A percentile compares a stretch with the other conserved stretches of the same genome.
These are phyloP conservation scores for Drosophila conformis DNA, from an alignment of 2,888 invertebrate species.

Conservation along the genomic window DNA sequence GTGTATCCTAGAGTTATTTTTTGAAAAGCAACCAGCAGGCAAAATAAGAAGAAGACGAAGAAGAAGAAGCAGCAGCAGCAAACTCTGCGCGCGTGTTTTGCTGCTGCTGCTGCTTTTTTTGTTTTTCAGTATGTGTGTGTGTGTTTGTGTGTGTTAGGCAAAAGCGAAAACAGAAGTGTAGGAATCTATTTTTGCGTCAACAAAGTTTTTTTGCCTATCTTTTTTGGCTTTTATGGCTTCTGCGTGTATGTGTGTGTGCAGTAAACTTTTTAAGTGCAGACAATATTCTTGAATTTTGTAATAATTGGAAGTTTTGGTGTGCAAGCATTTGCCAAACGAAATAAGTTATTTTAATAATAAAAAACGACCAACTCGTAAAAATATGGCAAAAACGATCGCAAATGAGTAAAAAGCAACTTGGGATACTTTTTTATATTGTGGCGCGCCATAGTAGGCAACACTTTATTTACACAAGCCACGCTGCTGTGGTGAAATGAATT, in stretches of 20 bases:
- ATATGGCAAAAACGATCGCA: not conserved
- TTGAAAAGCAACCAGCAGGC: slow-evolving; percentile 66
- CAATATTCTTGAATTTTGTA: slow-evolving; percentile 50
- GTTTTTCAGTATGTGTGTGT: not conserved
- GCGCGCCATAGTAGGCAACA: slow-evolving; percentile 18
- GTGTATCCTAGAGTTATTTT: slow-evolving; percentile 79
- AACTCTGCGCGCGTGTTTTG: slow-evolving; percentile 56
- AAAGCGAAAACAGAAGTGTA: slow-evolving; percentile 46
- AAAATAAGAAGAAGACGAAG: slow-evolving; percentile 35
- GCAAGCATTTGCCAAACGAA: slow-evolving; percentile 24
- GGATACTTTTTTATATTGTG: slow-evolving; percentile 5
- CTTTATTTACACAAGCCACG: not conserved
- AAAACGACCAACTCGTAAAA: slow-evolving; percentile 21
- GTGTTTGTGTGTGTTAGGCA: slow-evolving; percentile 21
- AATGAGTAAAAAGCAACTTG: not conserved
- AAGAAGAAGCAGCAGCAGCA: slow-evolving; percentile 35
- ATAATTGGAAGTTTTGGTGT: slow-evolving; percentile 41
- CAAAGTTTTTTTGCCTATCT: slow-evolving; percentile 48
- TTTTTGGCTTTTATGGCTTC: slow-evolving; percentile 53
- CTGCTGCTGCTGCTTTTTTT: slow-evolving; percentile 25
- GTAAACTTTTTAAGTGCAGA: slow-evolving; percentile 57
- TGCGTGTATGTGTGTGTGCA: slow-evolving; percentile 19
- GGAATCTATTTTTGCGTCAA: slow-evolving; percentile 73
- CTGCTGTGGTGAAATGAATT: not conserved
- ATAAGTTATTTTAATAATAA: slow-evolving; percentile 50